Base-by-base conservation (phyloP, 2,113 vertebrate genomes). In the Bubo bubo region DNA sequence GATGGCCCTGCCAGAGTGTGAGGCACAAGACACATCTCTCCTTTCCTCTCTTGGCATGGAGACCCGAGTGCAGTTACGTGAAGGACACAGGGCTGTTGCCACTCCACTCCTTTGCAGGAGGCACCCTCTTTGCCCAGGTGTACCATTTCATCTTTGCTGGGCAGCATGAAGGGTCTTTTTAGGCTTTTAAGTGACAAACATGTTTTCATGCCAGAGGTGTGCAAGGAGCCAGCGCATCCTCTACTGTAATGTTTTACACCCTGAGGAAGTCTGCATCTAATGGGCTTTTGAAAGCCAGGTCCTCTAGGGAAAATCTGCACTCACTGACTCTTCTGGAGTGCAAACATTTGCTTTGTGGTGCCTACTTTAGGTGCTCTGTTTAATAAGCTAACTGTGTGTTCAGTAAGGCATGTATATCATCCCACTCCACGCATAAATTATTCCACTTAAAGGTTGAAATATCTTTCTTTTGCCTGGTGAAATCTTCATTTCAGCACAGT, bases 31-130 rank as follows among this genome's bases (percentile, higher is more conserved):
- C 23, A 45, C 30, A 8, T 43, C 17, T 34, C 13, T 81, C 37
- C 37, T 37, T 32, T 5, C 32, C 17, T 35, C 0, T 27, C 28
- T 49, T 0, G 0, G 49, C 37, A 88, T 3, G 8, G 45, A 71
- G 24, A 83, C n/a, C 15, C 7, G 35, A 63, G 32, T 26, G 55
- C 60, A 45, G 55, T 15, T 30, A 17, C 21, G 5, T 4, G n/a
- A 18, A 79, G 56, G 21, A 66, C 15, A 1, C 0, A 32, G 35
- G 27, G 24, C 17, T 62, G 68, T 9, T 82, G 28, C 64, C 56
- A 30, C 41, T 75, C 23, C 47, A 18, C 7, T 62, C 14, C 47
- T 35, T 43, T 4, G 4, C 39, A 22, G 37, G 6, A 63, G n/a
- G n/a, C 18, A 20, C 8, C 23, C 15, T 59, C 52, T 37, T 79